Conservation (phyloP, 2,888 invertebrate genomes). For the Trichacis sp. region DNA sequence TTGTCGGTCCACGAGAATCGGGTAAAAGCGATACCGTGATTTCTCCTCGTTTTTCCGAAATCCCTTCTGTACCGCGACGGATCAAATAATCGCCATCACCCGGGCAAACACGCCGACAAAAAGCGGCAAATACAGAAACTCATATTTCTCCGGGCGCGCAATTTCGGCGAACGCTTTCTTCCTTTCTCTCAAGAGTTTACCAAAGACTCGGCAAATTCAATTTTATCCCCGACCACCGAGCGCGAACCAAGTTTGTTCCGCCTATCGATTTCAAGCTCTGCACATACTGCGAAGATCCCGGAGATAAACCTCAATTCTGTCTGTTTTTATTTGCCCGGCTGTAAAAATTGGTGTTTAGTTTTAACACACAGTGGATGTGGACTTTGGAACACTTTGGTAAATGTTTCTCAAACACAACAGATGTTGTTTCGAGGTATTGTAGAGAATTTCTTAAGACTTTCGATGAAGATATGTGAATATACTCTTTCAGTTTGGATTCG, state of each 20-base stretch:
- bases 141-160: conserved; percentile 23
- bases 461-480: too few species aligned
- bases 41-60: conserved; percentile 27
- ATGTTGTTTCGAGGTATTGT: too few species aligned
- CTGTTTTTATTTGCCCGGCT: conserved; percentile 7
- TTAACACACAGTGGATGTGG: too few species aligned
- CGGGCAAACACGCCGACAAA: conserved; percentile 45
- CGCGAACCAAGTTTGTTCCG: conserved; percentile 59
- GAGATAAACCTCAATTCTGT: conserved; percentile 33
- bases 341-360: too few species aligned
- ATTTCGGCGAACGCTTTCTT: conserved; percentile 26
- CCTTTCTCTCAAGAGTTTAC: conserved; percentile 34
- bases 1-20: too few species aligned
- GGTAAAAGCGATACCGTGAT: neutral
- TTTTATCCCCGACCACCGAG: conserved; percentile 54
- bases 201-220: conserved; percentile 58
- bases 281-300: conserved; percentile 27
- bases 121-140: conserved; percentile 16
- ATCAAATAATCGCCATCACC: conserved; percentile 59
- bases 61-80: conserved; percentile 25
- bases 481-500: too few species aligned
- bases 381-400: too few species aligned
- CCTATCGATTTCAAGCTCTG: conserved; percentile 53
- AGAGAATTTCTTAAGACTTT: too few species aligned
- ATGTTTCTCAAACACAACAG: too few species aligned